These are phyloP conservation scores for Anhinga rufa DNA, from an alignment of 2,113 vertebrate species.

Conservation along the genomic window DNA sequence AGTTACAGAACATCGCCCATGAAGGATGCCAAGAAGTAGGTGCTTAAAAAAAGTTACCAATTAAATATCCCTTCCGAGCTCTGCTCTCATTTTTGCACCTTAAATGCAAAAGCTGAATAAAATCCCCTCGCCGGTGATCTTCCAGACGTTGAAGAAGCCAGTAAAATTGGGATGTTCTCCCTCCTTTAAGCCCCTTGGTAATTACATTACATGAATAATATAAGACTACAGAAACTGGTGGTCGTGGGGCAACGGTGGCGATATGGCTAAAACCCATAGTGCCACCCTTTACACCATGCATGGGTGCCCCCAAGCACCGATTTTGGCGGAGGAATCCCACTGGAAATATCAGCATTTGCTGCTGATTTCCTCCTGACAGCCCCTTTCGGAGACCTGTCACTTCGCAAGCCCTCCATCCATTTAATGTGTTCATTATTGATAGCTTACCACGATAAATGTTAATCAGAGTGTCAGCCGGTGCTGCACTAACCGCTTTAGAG, in stretches of 20 bases:
- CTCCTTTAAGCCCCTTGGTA: background rate
- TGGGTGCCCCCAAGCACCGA: background rate
- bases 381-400: background rate
- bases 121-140: background rate
- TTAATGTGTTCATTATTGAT: background rate
- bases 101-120: background rate
- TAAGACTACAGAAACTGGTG: background rate
- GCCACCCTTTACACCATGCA: background rate
- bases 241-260: fast-evolving
- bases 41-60: background rate
- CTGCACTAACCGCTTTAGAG: background rate
- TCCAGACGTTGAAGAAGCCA: background rate
- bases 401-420: background rate
- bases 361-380: background rate
- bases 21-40: background rate
- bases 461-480: background rate
- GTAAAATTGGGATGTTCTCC: background rate
- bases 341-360: background rate
- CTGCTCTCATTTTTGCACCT: background rate
- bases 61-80: background rate
- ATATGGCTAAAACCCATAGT: fast-evolving
- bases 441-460: background rate
- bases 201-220: background rate
- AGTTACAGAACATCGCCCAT: background rate
- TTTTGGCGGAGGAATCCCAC: background rate